Evolutionary conservation across 2,888 invertebrate genomes (phyloP).

Genomic region (Laspeyria flexula): DNA sequence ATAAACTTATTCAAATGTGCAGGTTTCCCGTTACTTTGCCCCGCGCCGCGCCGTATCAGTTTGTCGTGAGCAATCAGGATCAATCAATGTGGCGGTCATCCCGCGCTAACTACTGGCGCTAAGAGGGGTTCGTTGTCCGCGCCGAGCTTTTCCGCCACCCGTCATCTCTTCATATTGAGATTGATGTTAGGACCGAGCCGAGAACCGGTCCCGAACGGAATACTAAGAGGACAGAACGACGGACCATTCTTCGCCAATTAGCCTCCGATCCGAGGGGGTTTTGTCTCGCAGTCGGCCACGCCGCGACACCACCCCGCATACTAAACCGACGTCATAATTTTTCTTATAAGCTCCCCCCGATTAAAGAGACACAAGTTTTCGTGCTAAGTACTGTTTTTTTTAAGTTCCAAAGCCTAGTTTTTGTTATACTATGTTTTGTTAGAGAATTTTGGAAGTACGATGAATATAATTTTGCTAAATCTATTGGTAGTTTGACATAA

Average conservation of each 20-base stretch:
- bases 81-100: slow-evolving; percentile 69
- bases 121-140: slow-evolving; percentile 82
- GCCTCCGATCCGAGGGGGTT: slow-evolving; percentile 69
- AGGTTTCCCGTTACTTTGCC: not conserved
- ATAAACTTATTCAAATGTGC: not conserved
- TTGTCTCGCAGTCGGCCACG: slow-evolving; percentile 54
- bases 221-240: slow-evolving; percentile 73
- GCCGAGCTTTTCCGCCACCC: slow-evolving; percentile 72
- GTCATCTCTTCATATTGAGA: slow-evolving; percentile 83
- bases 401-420: slow-evolving; percentile 14
- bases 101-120: slow-evolving; percentile 57
- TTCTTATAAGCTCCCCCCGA: slow-evolving; percentile 71
- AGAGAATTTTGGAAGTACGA: not conserved
- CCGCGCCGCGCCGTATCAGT: slow-evolving; percentile 24
- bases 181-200: slow-evolving; percentile 77
- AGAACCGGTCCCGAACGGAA: slow-evolving; percentile 67
- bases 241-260: slow-evolving; percentile 81
- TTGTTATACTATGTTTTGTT: slow-evolving; percentile 2
- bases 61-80: slow-evolving; percentile 55
- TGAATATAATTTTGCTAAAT: too few relatives aligned
- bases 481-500: too few relatives aligned
- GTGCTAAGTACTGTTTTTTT: slow-evolving; percentile 32
- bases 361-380: slow-evolving; percentile 60
- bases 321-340: slow-evolving; percentile 78
- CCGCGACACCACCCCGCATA: slow-evolving; percentile 74